Base-by-base conservation (phyloP, 2,797 vertebrate species). In the Thunnus albacares region DNA sequence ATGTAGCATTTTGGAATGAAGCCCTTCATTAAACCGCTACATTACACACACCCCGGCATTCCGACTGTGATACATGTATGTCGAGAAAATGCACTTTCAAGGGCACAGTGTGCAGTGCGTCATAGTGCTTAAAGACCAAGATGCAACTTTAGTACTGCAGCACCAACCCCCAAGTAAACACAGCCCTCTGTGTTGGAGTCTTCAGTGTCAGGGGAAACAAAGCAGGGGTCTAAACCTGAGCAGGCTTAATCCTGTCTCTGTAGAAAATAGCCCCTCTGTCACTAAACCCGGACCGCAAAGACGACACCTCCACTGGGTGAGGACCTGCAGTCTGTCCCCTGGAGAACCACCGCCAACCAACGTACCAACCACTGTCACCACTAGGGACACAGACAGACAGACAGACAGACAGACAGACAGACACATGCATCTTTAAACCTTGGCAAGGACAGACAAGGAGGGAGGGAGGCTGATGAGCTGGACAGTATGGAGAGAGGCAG, bases 191-290 rank as follows among this genome's bases (percentile, higher is more conserved):
- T 85, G 87, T 74, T 88, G 76, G 80, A 75, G 87, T 83, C 88
- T 71, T 93, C 77, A 71, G 80, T 91, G 90, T 88, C 84, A 85
- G 60, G 67, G 81, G 80, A 90, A 88, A 94, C 91, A 93, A 93
- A 95, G 92, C 88, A 77, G 84, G 82, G 82, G 82, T 90, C 91
- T 93, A 79, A 92, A 93, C 90, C 91, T 90, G 88, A 92, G 91
- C 79, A 73, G 89, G 78, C 86, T 89, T 94, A 95, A 95, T 94
- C 94, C 93, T 38, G 56, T 90, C 86, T 87, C 82, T 82, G 85
- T 76, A 85, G 89, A 91, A 89, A 92, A 90, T 75, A 89, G 71
- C 84, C 87, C 69, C 79, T 14, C 87, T 87, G 84, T 93, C 89
- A 89, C 89, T 76, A 84, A 89, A 89, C 77, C 86, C 70, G 5